phyloP scores from a whole-genome alignment of 2,888 invertebrate genomes.

The Andrena haemorrhoa region DNA sequence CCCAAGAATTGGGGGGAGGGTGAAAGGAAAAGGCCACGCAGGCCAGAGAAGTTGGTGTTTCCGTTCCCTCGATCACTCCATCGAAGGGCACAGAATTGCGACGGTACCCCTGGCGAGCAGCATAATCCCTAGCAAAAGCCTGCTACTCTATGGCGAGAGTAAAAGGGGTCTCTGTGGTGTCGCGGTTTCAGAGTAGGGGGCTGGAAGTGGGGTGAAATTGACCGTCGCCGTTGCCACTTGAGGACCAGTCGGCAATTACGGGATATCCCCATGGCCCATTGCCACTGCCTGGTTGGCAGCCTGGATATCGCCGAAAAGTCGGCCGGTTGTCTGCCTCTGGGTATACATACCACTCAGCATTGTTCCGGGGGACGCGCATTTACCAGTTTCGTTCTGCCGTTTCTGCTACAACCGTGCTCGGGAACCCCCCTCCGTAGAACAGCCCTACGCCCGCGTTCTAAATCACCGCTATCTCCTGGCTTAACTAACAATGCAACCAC shows the following conservation, averaged over 20 bases:
- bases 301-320: conserved; percentile 63
- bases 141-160: conserved; percentile 73
- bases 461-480: conserved; percentile 81
- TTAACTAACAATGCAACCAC: conserved; percentile 80
- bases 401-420: conserved; percentile 21
- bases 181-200: conserved; percentile 60
- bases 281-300: conserved; percentile 71
- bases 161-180: conserved; percentile 73
- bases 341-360: conserved; percentile 71
- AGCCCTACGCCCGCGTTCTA: conserved; percentile 73
- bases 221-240: conserved; percentile 79
- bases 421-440: conserved; percentile 28
- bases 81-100: conserved; percentile 67
- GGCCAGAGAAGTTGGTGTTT: too few relatives aligned
- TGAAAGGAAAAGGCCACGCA: too few relatives aligned
- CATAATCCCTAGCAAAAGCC: conserved; percentile 75
- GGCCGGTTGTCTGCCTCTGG: conserved; percentile 62
- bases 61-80: conserved; percentile 44
- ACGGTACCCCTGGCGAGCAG: conserved; percentile 49
- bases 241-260: conserved; percentile 78
- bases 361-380: conserved; percentile 63
- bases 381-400: conserved; percentile 43
- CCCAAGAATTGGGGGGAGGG: too few relatives aligned
- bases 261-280: conserved; percentile 76
- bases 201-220: conserved; percentile 72